Base-by-base conservation (phyloP, 2,797 vertebrate genomes). In the Sebastes aleutianus region DNA sequence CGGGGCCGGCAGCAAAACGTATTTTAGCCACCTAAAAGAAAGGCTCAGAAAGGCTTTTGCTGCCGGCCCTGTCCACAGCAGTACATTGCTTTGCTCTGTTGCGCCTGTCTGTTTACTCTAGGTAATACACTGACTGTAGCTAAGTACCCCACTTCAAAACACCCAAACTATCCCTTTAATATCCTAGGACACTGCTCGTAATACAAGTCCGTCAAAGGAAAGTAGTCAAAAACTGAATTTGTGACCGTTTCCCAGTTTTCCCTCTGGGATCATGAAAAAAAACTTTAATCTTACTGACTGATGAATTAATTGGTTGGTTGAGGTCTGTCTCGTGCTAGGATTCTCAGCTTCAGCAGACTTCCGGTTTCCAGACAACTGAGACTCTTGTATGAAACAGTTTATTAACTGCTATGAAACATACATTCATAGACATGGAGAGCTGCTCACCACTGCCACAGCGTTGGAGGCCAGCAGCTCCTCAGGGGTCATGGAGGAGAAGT, bases 401-500 rank as follows among this genome's bases (percentile, higher is more conserved):
- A 31, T n/a, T 4, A 65, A 36, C 11, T 6, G 9, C n/a, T 14
- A 29, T 31, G 14, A 70, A 70, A 36, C 59, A 50, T 39, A 3
- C 8, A 27, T 47, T 70, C 16, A 70, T 22, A 5, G 29, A 53
- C 8, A 36, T 2, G 20, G 1, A 75, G 26, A 31, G 61, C 3
- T 57, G 14, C 98, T 97, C 95, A 99, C 98, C 94, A 99, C 98
- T 3, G 98, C 98, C 79, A 99, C 98, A 4, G 98, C 98, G 0
- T 99, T 99, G 59, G 98, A 99, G 71, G 96, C 95, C 88, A 99
- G 95, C 92, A 99, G 95, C 92, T 99, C 98, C 88, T 98, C 96
- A 5, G 98, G 98, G 64, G 96, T 97, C 98, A 99, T 99, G 92
- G 98, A 97, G 47, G 97, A 97, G 95, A 99, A 99, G 93, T 99